Conservation (phyloP, 2,888 invertebrate genomes). For the Baccha elongata region DNA sequence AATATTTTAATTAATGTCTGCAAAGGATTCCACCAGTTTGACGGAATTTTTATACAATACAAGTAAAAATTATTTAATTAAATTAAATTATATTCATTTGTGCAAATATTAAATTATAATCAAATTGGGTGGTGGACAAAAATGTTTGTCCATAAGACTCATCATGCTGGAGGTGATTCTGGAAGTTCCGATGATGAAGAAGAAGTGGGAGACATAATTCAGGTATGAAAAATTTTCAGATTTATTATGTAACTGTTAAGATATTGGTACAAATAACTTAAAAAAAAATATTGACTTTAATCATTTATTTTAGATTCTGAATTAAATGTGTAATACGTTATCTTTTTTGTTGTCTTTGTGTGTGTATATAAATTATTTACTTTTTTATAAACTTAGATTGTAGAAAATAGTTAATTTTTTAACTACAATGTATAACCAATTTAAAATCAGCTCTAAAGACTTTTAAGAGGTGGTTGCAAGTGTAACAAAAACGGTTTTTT, state of each 20-base stretch:
- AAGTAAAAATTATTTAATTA: conserved; percentile 9
- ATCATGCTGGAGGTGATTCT: conserved; percentile 82
- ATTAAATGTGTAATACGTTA: too few relatives aligned
- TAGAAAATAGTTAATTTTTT: too few relatives aligned
- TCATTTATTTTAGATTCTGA: too few relatives aligned
- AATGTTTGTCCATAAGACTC: conserved; percentile 85
- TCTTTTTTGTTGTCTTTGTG: too few relatives aligned
- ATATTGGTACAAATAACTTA: too few relatives aligned
- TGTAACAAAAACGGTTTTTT: too few relatives aligned
- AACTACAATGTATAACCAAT: too few relatives aligned
- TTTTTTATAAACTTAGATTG: too few relatives aligned
- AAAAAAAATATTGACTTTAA: too few relatives aligned
- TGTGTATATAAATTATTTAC: too few relatives aligned
- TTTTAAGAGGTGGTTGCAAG: too few relatives aligned
- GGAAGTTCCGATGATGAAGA: conserved; percentile 85
- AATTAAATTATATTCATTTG: conserved; percentile 63
- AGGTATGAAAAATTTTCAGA: conserved; percentile 76
- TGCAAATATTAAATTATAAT: conserved; percentile 31
- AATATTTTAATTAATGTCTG: conserved; percentile 47
- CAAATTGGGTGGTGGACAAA: conserved; percentile 36
- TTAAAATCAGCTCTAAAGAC: too few relatives aligned
- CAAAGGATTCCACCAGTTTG: conserved; percentile 54
- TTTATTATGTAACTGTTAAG: neutral
- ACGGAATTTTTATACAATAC: conserved; percentile 37
- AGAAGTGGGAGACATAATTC: conserved; percentile 82